These are phyloP conservation scores for Uromys caudimaculatus DNA, from an alignment of 2,797 vertebrate species.

Conservation along the genomic window DNA sequence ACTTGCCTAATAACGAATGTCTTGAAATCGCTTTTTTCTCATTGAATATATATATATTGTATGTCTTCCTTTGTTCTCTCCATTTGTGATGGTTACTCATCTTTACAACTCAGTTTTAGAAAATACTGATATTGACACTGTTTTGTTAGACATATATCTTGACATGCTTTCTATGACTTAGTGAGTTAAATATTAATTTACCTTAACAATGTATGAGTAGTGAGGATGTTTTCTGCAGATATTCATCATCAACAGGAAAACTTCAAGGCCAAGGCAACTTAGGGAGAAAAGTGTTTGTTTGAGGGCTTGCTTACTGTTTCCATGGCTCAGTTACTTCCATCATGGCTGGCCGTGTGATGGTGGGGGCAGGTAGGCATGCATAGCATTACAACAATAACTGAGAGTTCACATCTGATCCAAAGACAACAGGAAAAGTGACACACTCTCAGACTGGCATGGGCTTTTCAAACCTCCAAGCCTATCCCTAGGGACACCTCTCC, in stretches of 20 bases:
- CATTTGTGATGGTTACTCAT: neutral
- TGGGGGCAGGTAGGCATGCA: no score
- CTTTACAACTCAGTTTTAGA: neutral
- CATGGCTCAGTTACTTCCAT: no score
- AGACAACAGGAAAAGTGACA: neutral
- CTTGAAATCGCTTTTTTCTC: neutral
- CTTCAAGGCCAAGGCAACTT: neutral
- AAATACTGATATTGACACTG: neutral
- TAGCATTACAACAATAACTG: no score
- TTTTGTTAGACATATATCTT: neutral
- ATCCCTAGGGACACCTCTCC: neutral
- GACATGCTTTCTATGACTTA: neutral
- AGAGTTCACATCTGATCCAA: neutral
- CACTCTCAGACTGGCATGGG: no score
- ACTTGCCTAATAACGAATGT: neutral
- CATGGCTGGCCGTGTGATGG: fast-evolving
- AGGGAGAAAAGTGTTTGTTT: neutral
- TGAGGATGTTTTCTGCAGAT: neutral
- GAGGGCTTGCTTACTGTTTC: neutral
- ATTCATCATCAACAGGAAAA: no score
- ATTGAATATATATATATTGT: neutral
- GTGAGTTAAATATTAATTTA: neutral
- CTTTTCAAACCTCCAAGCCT: neutral
- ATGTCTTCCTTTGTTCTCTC: neutral
- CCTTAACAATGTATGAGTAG: neutral